These are phyloP conservation scores for Pithys albifrons DNA, from an alignment of 2,113 vertebrate genomes.

Conservation along the genomic window DNA sequence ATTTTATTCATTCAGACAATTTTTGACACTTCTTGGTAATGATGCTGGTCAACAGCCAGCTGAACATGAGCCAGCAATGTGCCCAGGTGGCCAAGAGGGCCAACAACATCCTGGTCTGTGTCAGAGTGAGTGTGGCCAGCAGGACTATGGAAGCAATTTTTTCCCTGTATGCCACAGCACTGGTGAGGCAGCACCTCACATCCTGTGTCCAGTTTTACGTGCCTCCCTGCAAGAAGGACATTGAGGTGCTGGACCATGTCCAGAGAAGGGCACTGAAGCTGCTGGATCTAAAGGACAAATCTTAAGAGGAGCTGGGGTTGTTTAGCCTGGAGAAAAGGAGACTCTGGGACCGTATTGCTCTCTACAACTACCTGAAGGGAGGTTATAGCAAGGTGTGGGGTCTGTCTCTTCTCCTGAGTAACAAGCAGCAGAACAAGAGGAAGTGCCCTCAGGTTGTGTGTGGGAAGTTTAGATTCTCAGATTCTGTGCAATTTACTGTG, in stretches of 20 bases:
- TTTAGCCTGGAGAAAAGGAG: background rate
- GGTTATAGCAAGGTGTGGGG: background rate
- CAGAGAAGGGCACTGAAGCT: background rate
- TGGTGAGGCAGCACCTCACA: background rate
- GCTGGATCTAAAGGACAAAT: background rate
- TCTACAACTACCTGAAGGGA: background rate
- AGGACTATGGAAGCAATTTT: background rate
- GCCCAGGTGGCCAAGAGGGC: background rate
- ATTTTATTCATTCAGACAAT: background rate
- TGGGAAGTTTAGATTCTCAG: background rate
- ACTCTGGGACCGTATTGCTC: background rate
- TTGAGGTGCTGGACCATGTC: background rate
- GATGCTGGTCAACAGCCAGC: background rate
- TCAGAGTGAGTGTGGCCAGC: background rate
- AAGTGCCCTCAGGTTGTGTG: background rate
- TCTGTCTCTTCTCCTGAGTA: background rate
- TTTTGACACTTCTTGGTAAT: background rate
- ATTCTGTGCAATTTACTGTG: background rate
- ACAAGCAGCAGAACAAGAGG: background rate
- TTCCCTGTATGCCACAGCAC: background rate
- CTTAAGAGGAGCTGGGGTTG: background rate
- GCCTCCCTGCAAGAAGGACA: background rate
- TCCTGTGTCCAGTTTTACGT: background rate
- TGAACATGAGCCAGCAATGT: background rate
- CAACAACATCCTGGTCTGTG: background rate